A percentile compares a stretch with the other conserved stretches of the same genome.
Evolutionary conservation across 2,888 invertebrate genomes (phyloP).

Genomic region (Melieria crassipennis): DNA sequence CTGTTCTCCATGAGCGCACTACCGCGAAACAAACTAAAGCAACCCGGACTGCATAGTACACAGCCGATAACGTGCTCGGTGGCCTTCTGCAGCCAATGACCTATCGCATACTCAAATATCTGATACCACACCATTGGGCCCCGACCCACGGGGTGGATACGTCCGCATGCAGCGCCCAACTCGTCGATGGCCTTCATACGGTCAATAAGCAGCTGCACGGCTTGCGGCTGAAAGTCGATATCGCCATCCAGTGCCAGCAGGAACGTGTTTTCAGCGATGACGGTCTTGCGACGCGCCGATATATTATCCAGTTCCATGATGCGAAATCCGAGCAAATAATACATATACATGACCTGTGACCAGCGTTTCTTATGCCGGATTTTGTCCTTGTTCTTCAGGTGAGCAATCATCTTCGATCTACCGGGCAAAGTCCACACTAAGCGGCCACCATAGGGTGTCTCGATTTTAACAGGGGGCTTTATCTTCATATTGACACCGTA

Average conservation of each 20-base stretch:
- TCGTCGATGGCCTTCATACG: conserved; percentile 85
- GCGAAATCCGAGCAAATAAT: conserved; percentile 84
- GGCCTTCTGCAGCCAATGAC: conserved; percentile 93
- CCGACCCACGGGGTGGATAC: conserved; percentile 88
- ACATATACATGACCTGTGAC: conserved; percentile 97
- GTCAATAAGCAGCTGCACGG: conserved; percentile 82
- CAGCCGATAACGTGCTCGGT: conserved; percentile 91
- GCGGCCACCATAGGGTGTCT: conserved; percentile 88
- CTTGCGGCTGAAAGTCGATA: conserved; percentile 85
- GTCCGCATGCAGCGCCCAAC: conserved; percentile 87
- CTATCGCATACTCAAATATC: conserved; percentile 90
- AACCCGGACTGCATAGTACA: conserved; percentile 91
- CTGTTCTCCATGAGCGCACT: conserved; percentile 90
- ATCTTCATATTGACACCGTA: conserved; percentile 73
- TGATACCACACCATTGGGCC: conserved; percentile 88
- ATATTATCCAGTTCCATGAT: conserved; percentile 73
- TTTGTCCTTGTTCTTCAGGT: conserved; percentile 88
- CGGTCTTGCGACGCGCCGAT: conserved; percentile 68
- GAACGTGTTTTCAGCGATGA: conserved; percentile 83
- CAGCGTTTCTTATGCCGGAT: conserved; percentile 91
- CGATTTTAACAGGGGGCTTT: conserved; percentile 77
- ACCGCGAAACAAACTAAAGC: conserved; percentile 89
- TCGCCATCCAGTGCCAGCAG: conserved; percentile 88
- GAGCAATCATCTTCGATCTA: conserved; percentile 83
- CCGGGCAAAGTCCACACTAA: conserved; percentile 87